Base-by-base conservation (phyloP, 2,797 vertebrate species). In the Rhincodon typus region DNA sequence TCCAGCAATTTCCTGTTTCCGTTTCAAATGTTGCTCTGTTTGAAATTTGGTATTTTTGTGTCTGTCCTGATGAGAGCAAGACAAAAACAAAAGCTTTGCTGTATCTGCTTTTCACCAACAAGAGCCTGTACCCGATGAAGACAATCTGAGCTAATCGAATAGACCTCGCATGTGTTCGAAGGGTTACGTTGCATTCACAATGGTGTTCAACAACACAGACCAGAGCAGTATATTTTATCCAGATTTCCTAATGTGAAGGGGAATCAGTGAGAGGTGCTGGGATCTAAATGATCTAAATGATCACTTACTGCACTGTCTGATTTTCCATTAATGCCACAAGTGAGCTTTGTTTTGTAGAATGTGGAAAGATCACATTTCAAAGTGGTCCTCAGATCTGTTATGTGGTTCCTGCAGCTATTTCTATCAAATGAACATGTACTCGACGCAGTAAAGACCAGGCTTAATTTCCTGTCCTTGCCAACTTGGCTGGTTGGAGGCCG, bases 221-320 rank as follows among this genome's bases (percentile, higher is more conserved):
- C 97, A 0, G 98, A 99, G 2, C 99, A 99, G 98, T 97, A 98
- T 93, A 97, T 99, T 95, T 98, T 98, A n/a, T n/a, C n/a, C 96
- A 98, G 97, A 97, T 97, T 99, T 93, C 98, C 99, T 66, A 98
- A 97, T 96, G 98, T 99, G 98, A 99, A 99, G 97, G 97, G 0
- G 97, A 98, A 3, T 98, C 98, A 46, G 96, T 99, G 96, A 99
- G 99, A 97, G 98, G 98, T 93, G 98, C 98, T 1, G 99, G 99
- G n/a, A n/a, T n/a, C n/a, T n/a, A n/a, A n/a, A n/a, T n/a, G 99
- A 98, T 98, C 96, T 99, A 99, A 97, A 99, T 99, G 99, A 99
- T 97, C 98, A 98, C 38, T 99, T 99, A 96, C 97, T 99, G 70
- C 98, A 99, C 0, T 98, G 98, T 27, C 99, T 99, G 17, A 99